Evolutionary conservation across 2,113 vertebrate species (phyloP).

Genomic region (Sebastes fasciatus): DNA sequence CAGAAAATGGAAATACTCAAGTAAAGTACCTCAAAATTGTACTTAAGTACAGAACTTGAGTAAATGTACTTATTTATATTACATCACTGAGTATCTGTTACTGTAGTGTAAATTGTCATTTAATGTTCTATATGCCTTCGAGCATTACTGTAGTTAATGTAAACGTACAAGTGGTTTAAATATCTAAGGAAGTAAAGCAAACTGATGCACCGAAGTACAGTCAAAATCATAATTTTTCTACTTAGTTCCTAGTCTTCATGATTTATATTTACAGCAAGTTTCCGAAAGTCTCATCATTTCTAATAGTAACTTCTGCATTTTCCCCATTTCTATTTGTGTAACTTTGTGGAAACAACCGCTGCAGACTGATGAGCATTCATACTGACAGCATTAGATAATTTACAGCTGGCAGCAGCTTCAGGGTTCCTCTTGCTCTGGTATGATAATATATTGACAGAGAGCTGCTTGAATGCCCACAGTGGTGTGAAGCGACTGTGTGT

Average conservation of each 20-base stretch:
- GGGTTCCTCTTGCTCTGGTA: constrained; percentile 37
- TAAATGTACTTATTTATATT: background rate
- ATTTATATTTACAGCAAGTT: background rate
- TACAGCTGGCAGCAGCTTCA: constrained; percentile 8
- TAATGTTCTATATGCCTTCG: background rate
- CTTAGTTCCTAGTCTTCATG: too few relatives aligned
- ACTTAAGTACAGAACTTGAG: too few relatives aligned
- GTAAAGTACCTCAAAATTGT: too few relatives aligned
- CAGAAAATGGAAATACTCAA: too few relatives aligned
- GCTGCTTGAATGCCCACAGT: constrained; percentile 74
- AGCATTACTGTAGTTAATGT: background rate
- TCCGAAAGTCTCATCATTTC: background rate
- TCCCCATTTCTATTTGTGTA: background rate
- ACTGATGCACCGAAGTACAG: background rate
- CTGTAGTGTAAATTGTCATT: background rate
- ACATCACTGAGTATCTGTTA: background rate
- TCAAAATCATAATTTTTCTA: background rate
- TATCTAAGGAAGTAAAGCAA: background rate
- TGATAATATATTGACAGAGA: constrained; percentile 57
- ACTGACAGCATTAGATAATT: constrained; percentile 13
- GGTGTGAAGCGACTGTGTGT: constrained; percentile 72
- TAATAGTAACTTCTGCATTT: background rate
- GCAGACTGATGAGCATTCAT: background rate
- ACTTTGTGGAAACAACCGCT: background rate
- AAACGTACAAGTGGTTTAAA: background rate